Base-by-base conservation (phyloP, 2,797 vertebrate genomes). In the Aulostomus chinensis region DNA sequence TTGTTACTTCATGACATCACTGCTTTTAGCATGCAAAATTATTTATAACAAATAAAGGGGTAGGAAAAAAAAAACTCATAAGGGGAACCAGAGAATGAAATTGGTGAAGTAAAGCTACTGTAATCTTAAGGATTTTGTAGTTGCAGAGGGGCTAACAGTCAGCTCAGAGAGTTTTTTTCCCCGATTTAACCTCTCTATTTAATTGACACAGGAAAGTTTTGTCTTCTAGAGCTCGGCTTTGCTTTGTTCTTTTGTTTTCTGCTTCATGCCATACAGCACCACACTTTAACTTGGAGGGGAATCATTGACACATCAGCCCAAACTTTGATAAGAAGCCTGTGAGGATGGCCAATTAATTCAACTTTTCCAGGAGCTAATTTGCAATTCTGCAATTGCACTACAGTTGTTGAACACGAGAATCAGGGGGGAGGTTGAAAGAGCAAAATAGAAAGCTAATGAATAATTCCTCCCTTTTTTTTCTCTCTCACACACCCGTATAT, bases 331-430 rank as follows among this genome's bases (percentile, higher is more conserved):
- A 88, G 90, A 86, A 89, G 89, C 80, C 86, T 90, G 81, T 75
- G 86, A 92, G 90, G 90, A 90, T 70, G 84, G 91, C 92, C 87
- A 94, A 92, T 95, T 94, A 94, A 94, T 94, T 94, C 58, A 73
- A 80, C 91, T 93, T 93, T 90, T 86, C 77, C 71, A 80, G 78
- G 75, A 89, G 90, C 90, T 94, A 90, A 93, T 94, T 94, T 94
- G 91, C 91, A 89, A 90, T 90, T 94, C 86, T 76, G 75, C 88
- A 73, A 92, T 92, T 90, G 88, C 88, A 90, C 72, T 73, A 76
- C 83, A 91, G 91, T 85, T 85, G 86, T 91, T 91, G 88, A 91
- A 89, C 85, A 87, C 56, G 84, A 81, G 79, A 90, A 93, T 89
- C 90, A 85, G 91, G 85, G 69, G 70, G 65, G 75, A 82, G 74